Percentiles rank a stretch among this genome's conserved stretches.
Evolutionary conservation across 2,113 vertebrate species (phyloP).

Genomic region (Silurus asotus): DNA sequence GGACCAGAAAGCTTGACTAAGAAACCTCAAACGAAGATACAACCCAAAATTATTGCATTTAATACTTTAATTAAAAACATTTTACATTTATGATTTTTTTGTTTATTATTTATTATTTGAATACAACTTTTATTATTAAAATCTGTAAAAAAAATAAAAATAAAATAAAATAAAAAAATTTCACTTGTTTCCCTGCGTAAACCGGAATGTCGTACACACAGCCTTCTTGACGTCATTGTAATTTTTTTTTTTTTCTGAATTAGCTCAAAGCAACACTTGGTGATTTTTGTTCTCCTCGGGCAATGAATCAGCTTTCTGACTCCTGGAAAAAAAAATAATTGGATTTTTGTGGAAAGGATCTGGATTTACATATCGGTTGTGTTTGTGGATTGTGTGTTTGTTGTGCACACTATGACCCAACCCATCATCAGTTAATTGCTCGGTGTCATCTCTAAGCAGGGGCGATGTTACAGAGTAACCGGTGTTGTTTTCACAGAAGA

Average conservation of each 20-base stretch:
- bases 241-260: neutral
- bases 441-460: slow-evolving; percentile 14
- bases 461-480: slow-evolving; percentile 23
- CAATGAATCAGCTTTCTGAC: slow-evolving; percentile 25
- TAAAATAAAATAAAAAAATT: too few species aligned
- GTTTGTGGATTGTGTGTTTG: slow-evolving; percentile 6
- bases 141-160: too few species aligned
- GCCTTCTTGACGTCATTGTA: neutral
- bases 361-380: neutral
- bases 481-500: slow-evolving; percentile 47
- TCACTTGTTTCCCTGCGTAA: slow-evolving; percentile 6
- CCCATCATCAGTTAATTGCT: slow-evolving; percentile 42
- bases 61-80: too few species aligned
- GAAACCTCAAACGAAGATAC: neutral
- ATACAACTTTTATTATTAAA: too few species aligned
- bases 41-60: neutral
- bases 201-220: slow-evolving; percentile 49
- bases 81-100: too few species aligned
- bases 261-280: slow-evolving; percentile 8
- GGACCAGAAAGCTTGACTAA: neutral
- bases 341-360: neutral
- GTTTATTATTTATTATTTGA: too few species aligned
- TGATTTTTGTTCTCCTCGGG: slow-evolving; percentile 5
- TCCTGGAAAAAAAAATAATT: neutral
- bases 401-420: slow-evolving; percentile 29